Conservation (phyloP, 2,888 invertebrate species). For the Drosophila quasianomalipes region DNA sequence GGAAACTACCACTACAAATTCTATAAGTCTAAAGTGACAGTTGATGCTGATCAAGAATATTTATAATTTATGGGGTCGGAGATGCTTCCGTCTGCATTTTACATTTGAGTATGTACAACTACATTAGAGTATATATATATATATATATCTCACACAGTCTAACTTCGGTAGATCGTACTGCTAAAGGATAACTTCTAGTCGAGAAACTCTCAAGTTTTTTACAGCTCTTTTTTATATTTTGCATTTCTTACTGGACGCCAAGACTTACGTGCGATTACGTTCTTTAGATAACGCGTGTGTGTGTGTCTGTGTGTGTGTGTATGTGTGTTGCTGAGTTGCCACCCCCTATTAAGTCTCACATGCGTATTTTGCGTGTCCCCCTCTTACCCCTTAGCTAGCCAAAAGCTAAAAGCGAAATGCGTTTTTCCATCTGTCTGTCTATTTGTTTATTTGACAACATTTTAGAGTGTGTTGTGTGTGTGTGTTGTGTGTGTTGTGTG, state of each 20-base stretch:
- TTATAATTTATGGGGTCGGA: no score
- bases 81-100: no score
- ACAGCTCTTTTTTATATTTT: slow-evolving; percentile 30
- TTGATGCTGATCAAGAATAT: no score
- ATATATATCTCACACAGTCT: neutral
- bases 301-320: slow-evolving; percentile 22
- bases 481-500: slow-evolving; percentile 4
- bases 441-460: slow-evolving; percentile 76
- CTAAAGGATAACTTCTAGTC: slow-evolving; percentile 16
- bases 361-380: slow-evolving; percentile 39
- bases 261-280: slow-evolving; percentile 74
- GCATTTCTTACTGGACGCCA: slow-evolving; percentile 72
- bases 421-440: slow-evolving; percentile 59
- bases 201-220: neutral
- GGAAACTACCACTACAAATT: no score
- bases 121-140: no score
- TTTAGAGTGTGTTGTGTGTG: slow-evolving; percentile 41
- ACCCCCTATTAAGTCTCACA: slow-evolving; percentile 69
- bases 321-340: slow-evolving; percentile 28
- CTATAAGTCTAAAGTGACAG: no score
- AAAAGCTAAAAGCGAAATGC: slow-evolving; percentile 57
- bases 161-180: neutral
- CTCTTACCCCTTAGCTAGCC: slow-evolving; percentile 33
- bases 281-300: slow-evolving; percentile 54
- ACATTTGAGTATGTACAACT: no score